A percentile compares a stretch with the other conserved stretches of the same genome.
Evolutionary conservation across 92 coral and sea anemone genomes (phyloP).

Genomic region (Paragorgia papillata): DNA sequence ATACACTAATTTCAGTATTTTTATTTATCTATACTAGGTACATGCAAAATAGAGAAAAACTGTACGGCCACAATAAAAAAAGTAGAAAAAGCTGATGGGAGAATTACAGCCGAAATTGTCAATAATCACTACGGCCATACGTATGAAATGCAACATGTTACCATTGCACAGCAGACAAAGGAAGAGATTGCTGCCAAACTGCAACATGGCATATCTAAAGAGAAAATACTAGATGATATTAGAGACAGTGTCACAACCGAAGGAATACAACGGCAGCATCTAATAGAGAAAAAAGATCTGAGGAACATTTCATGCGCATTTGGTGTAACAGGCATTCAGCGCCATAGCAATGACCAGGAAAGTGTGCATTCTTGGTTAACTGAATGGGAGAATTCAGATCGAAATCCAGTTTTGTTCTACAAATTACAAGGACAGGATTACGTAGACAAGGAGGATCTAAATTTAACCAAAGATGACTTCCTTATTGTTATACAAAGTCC

Average conservation of each 20-base stretch:
- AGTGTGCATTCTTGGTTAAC: conserved; percentile 37
- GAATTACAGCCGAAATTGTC: background rate
- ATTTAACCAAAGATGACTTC: conserved; percentile 42
- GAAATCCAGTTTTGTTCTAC: conserved; percentile 35
- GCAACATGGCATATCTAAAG: background rate
- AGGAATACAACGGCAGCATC: conserved; percentile 11
- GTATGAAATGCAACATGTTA: conserved; percentile 6
- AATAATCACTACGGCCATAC: background rate
- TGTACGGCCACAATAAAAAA: conserved; percentile 9
- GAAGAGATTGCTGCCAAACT: conserved; percentile 25
- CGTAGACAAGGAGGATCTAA: conserved; percentile 38
- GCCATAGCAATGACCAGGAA: conserved; percentile 25
- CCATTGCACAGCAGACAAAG: conserved; percentile 6
- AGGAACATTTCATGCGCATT: conserved; percentile 26
- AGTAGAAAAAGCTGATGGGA: background rate
- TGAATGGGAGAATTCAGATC: conserved; percentile 30
- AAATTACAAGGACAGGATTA: conserved; percentile 18
- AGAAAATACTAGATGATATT: background rate
- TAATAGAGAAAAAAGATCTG: conserved; percentile 22
- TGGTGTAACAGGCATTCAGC: conserved; percentile 15
- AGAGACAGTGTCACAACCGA: conserved; percentile 18
- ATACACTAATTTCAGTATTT: too few relatives aligned
- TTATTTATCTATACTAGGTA: background rate
- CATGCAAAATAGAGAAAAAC: conserved; percentile 5
- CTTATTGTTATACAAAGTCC: conserved; percentile 41